phyloP scores from a whole-genome alignment of 2,797 vertebrate species.

The Siniperca scherzeri region DNA sequence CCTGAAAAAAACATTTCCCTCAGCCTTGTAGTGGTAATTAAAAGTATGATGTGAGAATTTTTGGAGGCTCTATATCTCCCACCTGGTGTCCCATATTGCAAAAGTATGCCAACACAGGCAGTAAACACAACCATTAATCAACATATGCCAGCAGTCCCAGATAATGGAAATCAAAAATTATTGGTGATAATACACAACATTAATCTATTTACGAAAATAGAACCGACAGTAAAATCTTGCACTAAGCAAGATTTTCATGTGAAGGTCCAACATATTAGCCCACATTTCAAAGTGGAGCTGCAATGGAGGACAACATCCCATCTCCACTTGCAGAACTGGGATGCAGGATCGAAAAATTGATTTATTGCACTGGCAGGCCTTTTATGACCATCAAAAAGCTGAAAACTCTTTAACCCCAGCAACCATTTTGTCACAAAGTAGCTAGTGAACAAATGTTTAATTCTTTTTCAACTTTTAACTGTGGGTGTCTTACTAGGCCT shows the following conservation, averaged over 20 bases:
- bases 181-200: conserved; percentile 37
- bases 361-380: too few species aligned
- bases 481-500: too few species aligned
- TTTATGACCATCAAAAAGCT: background rate
- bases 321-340: background rate
- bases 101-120: conserved; percentile 63
- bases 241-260: conserved; percentile 3
- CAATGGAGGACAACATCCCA: conserved; percentile 3
- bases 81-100: conserved; percentile 62
- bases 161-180: conserved; percentile 51
- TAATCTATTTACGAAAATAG: conserved; percentile 47
- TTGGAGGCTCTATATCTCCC: conserved; percentile 39
- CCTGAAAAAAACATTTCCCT: conserved; percentile 44
- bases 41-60: conserved; percentile 46
- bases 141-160: conserved; percentile 10
- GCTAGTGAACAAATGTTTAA: background rate
- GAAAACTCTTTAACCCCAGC: background rate
- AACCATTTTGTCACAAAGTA: background rate
- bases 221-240: background rate
- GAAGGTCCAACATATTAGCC: conserved; percentile 7
- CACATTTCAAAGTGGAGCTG: conserved; percentile 6
- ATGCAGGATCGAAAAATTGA: conserved; percentile 6
- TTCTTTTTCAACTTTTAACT: background rate
- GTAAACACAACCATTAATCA: conserved; percentile 63
- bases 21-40: conserved; percentile 41